These are phyloP conservation scores for Diaphora mendica DNA, from an alignment of 2,888 invertebrate species.

Conservation along the genomic window DNA sequence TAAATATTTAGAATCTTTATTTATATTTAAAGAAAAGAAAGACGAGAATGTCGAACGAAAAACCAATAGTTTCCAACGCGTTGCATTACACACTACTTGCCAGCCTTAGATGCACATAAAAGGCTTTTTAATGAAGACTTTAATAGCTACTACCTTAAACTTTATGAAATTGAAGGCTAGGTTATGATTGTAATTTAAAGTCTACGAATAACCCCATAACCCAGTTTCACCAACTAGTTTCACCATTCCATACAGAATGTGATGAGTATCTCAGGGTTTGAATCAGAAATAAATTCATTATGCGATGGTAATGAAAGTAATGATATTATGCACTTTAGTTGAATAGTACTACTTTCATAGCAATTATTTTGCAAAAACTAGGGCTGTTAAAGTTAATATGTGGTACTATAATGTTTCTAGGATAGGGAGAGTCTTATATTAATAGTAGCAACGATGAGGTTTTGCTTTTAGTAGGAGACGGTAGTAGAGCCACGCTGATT, in stretches of 20 bases:
- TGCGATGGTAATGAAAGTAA: neutral
- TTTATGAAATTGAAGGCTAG: slow-evolving; percentile 1
- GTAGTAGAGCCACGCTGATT: no score
- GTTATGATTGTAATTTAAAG: slow-evolving; percentile 6
- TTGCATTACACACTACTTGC: neutral
- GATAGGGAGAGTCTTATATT: neutral
- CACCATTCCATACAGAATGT: neutral
- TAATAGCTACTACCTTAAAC: neutral
- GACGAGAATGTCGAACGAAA: no score
- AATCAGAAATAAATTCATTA: neutral
- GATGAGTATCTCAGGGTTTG: neutral
- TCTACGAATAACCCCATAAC: slow-evolving; percentile 11
- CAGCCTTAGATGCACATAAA: neutral
- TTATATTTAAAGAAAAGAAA: neutral
- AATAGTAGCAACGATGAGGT: neutral
- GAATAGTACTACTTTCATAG: neutral
- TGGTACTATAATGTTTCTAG: no score
- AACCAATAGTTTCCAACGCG: neutral
- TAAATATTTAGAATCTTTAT: no score
- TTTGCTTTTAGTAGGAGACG: neutral
- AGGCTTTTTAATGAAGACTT: neutral
- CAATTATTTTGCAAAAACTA: neutral
- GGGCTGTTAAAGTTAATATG: neutral
- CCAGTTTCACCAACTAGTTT: slow-evolving; percentile 15
- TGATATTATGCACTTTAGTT: neutral